Conservation (phyloP, 92 coral and sea anemone genomes). For the Plumapathes pennacea region DNA sequence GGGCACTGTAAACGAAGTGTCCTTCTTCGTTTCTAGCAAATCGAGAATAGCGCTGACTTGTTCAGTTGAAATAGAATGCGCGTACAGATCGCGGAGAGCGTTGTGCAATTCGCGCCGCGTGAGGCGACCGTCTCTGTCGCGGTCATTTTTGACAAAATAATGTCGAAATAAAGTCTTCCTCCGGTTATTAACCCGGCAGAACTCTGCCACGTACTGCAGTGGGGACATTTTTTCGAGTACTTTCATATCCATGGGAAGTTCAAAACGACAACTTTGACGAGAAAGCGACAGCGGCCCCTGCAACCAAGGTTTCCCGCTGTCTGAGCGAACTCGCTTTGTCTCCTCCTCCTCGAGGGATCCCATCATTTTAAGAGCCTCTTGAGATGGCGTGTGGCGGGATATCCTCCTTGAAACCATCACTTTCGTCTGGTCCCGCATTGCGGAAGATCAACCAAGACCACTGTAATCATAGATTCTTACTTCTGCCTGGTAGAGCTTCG, state of each 20-base stretch:
- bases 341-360: conserved; percentile 59
- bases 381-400: conserved; percentile 35
- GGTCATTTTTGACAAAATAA: conserved; percentile 87
- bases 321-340: conserved; percentile 34
- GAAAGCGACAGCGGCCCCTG: conserved; percentile 91
- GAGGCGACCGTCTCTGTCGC: conserved; percentile 80
- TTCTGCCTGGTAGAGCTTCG: too few relatives aligned
- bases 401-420: too few relatives aligned
- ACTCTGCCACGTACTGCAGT: conserved; percentile 73
- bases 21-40: conserved; percentile 64
- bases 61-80: conserved; percentile 68
- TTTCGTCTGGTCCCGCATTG: conserved; percentile 19
- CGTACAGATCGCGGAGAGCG: conserved; percentile 83
- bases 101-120: conserved; percentile 74
- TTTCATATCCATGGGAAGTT: conserved; percentile 94
- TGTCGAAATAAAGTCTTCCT: conserved; percentile 76
- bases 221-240: conserved; percentile 75
- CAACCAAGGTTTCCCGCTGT: conserved; percentile 65
- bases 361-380: conserved; percentile 39
- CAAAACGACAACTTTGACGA: conserved; percentile 88
- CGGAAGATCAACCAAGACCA: too few relatives aligned
- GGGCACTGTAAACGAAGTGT: conserved; percentile 54
- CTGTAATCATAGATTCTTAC: too few relatives aligned
- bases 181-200: conserved; percentile 81
- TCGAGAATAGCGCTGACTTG: conserved; percentile 71